Conservation (phyloP, 37 sponge, comb jelly and placozoan genomes). For the Theonella swinhoei region DNA sequence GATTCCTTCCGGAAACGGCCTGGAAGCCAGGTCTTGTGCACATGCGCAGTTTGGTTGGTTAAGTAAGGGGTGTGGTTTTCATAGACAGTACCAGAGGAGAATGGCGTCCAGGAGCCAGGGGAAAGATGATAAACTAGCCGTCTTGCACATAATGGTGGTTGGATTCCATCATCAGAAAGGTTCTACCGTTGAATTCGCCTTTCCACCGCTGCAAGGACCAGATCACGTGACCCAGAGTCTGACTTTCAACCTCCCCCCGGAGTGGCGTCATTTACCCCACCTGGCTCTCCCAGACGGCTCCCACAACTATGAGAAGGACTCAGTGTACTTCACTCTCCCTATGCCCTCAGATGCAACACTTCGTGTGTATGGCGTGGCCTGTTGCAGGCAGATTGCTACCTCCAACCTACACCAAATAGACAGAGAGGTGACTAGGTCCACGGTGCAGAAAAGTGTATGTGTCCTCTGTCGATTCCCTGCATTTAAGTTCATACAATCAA, state of each 20-base stretch:
- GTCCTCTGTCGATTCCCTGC: constrained; percentile 53
- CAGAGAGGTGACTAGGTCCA: constrained; percentile 54
- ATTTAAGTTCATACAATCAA: constrained; percentile 64
- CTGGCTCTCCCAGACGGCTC: constrained; percentile 82
- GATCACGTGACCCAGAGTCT: constrained; percentile 7
- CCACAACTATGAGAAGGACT: constrained; percentile 70
- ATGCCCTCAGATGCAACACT: background rate
- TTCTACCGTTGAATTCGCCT: constrained; percentile 57
- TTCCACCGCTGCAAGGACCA: constrained; percentile 43
- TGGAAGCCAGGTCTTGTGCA: background rate
- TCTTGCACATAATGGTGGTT: constrained; percentile 60
- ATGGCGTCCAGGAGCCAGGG: background rate
- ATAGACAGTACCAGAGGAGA: background rate
- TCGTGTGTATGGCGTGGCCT: constrained; percentile 60
- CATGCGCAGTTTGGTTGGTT: no score
- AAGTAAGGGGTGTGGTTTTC: background rate
- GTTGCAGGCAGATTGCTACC: constrained; percentile 67
- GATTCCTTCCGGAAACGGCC: no score
- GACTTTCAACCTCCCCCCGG: constrained; percentile 18
- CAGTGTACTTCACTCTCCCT: constrained; percentile 69
- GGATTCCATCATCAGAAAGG: constrained; percentile 85
- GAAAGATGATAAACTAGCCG: background rate
- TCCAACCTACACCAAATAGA: constrained; percentile 1
- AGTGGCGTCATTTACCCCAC: constrained; percentile 59
- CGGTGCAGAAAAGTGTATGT: constrained; percentile 78